Base-by-base conservation (phyloP, 2,888 invertebrate species). In the Macaria notata region DNA sequence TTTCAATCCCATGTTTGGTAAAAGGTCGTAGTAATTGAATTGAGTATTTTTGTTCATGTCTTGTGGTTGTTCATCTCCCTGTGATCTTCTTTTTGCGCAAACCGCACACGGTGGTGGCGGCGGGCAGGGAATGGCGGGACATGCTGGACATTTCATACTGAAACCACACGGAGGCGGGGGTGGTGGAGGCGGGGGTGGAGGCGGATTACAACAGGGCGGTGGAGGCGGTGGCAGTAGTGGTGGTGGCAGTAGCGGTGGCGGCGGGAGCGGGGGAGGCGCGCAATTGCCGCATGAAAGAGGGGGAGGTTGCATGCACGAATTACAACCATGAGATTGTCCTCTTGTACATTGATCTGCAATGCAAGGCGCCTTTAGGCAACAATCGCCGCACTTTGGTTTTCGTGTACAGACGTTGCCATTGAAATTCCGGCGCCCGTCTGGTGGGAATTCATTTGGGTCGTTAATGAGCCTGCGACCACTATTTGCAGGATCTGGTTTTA, bases 1-100 rank as follows among this genome's bases (percentile, higher is more conserved):
- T 38, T 78, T 75, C 29, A 79, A 56, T 42, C 69, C 68, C 59
- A 80, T 59, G 54, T 81, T 76, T 39, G 81, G 78, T 9, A 76
- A 62, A 51, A 80, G 61, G 56, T 84, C 81, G 54, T 81, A 79
- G 57, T 80, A 77, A 30, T 78, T 74, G 38, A 69, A 67, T 42
- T 66, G 67, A 43, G 60, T 64, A n/a, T 65, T 59, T 59, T 72
- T 72, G 59, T 61, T 72, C 49, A 54, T 2, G 29, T 55, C 47
- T 5, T 30, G 61, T 39, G 67, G 19, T 19, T 19, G 19, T 19
- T 19, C 66, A 33, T 66, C 67, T 4, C 50, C 57, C 62, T 71
- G 47, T 49, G 62, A n/a, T 59, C 62, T 55, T 66, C 69, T 44
- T 46, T 61, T 61, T 30, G 59, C 63, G 6, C 64, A 67, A 36